A percentile compares a stretch with the other conserved stretches of the same genome.
These are phyloP conservation scores for Haemorhous mexicanus DNA, from an alignment of 2,113 vertebrate genomes.

Conservation along the genomic window DNA sequence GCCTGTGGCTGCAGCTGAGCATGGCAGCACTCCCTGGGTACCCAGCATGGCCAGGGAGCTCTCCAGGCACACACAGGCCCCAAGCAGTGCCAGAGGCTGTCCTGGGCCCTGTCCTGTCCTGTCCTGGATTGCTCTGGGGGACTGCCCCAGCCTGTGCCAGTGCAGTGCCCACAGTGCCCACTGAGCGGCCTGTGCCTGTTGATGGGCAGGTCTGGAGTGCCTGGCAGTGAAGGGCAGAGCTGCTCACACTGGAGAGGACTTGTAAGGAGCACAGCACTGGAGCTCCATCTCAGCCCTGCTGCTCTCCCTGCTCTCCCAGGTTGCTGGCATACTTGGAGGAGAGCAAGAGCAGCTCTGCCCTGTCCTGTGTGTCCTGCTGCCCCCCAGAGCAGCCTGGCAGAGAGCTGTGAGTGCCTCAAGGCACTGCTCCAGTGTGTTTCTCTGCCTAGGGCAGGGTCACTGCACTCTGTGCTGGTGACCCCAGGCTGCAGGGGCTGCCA, in stretches of 20 bases:
- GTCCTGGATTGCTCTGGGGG: neutral
- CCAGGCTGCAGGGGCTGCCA: neutral
- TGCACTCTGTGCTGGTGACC: neutral
- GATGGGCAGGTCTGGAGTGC: neutral
- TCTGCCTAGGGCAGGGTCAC: neutral
- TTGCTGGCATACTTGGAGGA: neutral
- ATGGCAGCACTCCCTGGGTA: neutral
- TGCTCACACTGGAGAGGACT: neutral
- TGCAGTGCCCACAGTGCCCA: neutral
- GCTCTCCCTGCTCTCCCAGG: neutral
- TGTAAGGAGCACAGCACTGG: neutral
- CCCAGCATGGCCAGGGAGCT: neutral
- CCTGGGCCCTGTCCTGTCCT: neutral
- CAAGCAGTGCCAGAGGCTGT: neutral
- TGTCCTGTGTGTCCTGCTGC: neutral
- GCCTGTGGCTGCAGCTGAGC: neutral
- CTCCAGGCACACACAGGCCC: neutral
- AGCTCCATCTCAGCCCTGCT: neutral
- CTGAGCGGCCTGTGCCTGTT: neutral
- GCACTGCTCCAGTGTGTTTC: neutral
- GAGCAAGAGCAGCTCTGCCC: neutral
- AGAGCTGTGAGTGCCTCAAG: neutral
- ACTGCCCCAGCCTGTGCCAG: neutral
- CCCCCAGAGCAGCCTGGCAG: neutral
- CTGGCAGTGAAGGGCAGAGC: neutral